Evolutionary conservation across 1,140 invertebrate genomes (phyloP).

Genomic region (Drosophila simulans): DNA sequence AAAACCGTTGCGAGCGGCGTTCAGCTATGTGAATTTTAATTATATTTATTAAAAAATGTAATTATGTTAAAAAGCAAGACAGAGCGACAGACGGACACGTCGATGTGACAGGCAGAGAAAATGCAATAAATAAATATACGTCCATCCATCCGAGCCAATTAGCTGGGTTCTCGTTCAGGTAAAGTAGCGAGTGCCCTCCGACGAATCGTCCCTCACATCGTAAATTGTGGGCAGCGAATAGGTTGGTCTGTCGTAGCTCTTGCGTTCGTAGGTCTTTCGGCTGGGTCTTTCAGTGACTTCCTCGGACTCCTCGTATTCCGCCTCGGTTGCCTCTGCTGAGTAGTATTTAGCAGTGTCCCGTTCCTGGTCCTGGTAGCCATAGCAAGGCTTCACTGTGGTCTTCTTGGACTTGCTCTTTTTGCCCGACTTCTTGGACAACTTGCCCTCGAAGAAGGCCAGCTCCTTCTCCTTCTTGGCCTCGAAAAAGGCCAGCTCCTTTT

Average conservation of each 20-base stretch:
- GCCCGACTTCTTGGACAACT: conserved; percentile 41
- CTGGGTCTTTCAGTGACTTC: conserved; percentile 24
- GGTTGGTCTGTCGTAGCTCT: conserved; percentile 4
- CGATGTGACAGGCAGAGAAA: conserved; percentile 5
- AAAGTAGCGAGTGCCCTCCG: conserved; percentile 60
- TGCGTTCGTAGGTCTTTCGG: conserved; percentile 15
- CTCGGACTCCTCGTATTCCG: conserved; percentile 23
- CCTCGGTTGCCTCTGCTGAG: conserved; percentile 12
- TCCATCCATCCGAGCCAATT: conserved; percentile 30
- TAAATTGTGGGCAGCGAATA: conserved; percentile 27
- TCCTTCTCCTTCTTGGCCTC: conserved; percentile 57
- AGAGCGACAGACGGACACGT: neutral
- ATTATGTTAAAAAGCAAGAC: conserved; percentile 50
- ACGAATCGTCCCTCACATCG: conserved; percentile 54
- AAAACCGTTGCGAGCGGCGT: conserved; percentile 1
- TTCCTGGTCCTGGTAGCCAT: conserved; percentile 25
- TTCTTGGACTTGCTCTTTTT: conserved; percentile 44
- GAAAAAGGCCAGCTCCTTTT: conserved; percentile 57
- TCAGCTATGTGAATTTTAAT: conserved; percentile 67
- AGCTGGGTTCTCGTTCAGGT: conserved; percentile 33
- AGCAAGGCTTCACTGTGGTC: conserved; percentile 29
- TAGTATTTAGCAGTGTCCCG: conserved; percentile 3
- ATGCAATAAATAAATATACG: conserved; percentile 43
- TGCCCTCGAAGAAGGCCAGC: conserved; percentile 37
- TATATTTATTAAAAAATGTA: conserved; percentile 77